Conservation (phyloP, 2,888 invertebrate genomes). For the Drosophila rubida region DNA sequence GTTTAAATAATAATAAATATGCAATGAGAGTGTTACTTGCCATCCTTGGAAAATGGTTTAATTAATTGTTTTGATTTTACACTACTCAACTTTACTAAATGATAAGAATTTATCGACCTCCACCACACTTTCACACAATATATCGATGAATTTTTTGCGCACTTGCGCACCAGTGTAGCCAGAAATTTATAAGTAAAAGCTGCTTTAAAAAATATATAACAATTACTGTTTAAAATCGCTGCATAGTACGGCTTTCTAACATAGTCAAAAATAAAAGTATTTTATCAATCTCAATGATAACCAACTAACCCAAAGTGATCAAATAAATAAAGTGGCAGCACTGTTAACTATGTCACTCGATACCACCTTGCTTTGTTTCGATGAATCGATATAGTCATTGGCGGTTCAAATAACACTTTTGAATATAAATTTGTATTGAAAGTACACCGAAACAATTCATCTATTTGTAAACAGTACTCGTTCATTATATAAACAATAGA, state of each 20-base stretch:
- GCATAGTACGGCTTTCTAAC: too few species aligned
- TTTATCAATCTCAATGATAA: too few species aligned
- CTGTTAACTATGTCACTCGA: neutral
- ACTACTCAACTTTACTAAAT: neutral
- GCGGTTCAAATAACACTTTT: constrained; percentile 6
- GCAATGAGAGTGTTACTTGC: constrained; percentile 53
- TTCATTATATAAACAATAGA: neutral
- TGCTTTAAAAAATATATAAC: neutral
- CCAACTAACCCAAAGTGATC: too few species aligned
- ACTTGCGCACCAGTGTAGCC: neutral
- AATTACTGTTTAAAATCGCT: too few species aligned
- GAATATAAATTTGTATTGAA: neutral
- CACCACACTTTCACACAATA: neutral
- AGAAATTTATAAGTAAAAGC: neutral
- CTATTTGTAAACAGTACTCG: neutral
- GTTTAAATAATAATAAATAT: constrained; percentile 51
- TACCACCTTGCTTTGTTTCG: neutral
- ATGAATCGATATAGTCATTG: constrained; percentile 3
- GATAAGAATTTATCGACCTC: constrained; percentile 11
- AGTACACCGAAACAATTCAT: neutral
- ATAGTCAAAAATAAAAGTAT: neutral
- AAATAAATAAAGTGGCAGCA: neutral
- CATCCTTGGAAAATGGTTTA: constrained; percentile 41
- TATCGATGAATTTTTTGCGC: constrained; percentile 3
- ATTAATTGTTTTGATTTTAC: constrained; percentile 17